These are phyloP conservation scores for Tenrec ecaudatus DNA, from an alignment of 2,113 vertebrate genomes.

Conservation along the genomic window DNA sequence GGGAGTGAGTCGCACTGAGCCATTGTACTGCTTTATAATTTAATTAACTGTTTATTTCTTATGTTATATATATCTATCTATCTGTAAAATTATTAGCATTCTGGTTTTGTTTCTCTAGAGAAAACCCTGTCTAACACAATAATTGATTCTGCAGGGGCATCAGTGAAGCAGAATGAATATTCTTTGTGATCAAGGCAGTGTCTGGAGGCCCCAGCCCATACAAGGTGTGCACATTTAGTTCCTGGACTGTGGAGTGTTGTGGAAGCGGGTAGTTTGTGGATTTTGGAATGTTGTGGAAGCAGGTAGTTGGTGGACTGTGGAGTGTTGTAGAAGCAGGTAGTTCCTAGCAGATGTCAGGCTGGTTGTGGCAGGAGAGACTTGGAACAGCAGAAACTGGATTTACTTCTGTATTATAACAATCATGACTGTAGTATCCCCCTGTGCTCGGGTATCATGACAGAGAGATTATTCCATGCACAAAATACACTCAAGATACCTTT, in stretches of 20 bases:
- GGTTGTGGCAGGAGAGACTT: neutral
- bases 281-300: too few relatives aligned
- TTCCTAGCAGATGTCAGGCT: neutral
- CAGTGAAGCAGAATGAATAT: neutral
- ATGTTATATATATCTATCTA: too few relatives aligned
- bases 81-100: too few relatives aligned
- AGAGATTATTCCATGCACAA: neutral
- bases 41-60: too few relatives aligned
- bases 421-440: neutral
- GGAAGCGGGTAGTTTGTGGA: too few relatives aligned
- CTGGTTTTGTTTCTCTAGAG: too few relatives aligned
- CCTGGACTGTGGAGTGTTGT: too few relatives aligned
- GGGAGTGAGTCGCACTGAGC: too few relatives aligned
- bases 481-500: neutral
- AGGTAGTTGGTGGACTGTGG: neutral
- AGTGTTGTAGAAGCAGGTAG: neutral
- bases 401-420: neutral
- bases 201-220: neutral
- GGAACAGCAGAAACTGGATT: neutral
- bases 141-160: accelerated
- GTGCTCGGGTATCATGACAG: neutral
- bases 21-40: too few relatives aligned
- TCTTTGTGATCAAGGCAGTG: neutral
- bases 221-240: neutral
- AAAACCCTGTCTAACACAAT: too few relatives aligned